Evolutionary conservation across 2,888 invertebrate species (phyloP), one percentile per base, ranked within the genome.

Genomic region (Agrochola macilenta): DNA sequence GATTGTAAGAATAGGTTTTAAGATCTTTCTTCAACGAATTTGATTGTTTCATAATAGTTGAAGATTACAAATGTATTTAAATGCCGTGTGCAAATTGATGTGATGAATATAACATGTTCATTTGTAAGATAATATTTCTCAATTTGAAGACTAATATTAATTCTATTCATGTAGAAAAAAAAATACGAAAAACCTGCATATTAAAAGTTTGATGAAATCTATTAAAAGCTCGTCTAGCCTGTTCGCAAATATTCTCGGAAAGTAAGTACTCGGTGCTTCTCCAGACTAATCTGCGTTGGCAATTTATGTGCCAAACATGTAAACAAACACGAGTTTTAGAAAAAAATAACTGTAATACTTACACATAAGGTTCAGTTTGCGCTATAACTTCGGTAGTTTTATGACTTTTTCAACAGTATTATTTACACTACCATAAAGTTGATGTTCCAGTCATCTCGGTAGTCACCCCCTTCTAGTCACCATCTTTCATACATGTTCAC

Each of bases 1-100:
- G 12, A 71, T 69, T 69, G 63, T 46, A n/a, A 57, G 54, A 57
- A 52, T 57, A n/a, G 52, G 5, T 54, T 52, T 72, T 35, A 54
- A 54, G 52, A 12, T 69, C 49, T 72, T 61, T 84, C 54, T 75
- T 65, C 52, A 60, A 5, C 0, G 26, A 20, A 65, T 58, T 69
- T n/a, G 12, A 74, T 78, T 63, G 49, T 84, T 75, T 75, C 71
- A n/a, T 72, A 81, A 82, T 84, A 39, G 49, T 17, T 46, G n/a
- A n/a, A 20, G 46, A 30, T 57, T 39, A 43, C 35, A 35, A 14
- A 72, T 9, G 35, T 52, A 20, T 58, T 14, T 69, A 17, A 58
- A 73, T 79, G 43, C 11, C 12, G 14, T 60, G 30, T 60, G 69
- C 35, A 69, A 79, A 79, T 72, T 64, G 35, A 49, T 39, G 39